A percentile compares a stretch with the other conserved stretches of the same genome.
Conservation (phyloP, 2,888 invertebrate species). For the Periphyllus acericola region DNA sequence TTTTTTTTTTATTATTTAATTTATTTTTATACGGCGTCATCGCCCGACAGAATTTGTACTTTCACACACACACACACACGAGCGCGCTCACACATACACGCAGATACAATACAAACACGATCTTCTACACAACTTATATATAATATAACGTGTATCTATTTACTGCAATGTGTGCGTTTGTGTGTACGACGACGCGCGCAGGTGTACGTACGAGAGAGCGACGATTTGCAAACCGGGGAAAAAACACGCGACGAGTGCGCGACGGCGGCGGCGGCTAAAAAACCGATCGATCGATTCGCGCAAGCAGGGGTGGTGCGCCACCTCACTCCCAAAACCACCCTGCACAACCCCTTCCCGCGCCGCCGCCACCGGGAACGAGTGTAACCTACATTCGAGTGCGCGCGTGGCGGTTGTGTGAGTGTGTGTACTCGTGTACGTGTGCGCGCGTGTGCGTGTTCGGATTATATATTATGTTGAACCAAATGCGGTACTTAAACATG, state of each 20-base stretch:
- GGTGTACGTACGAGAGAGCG: background rate
- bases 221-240: conserved; percentile 16
- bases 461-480: conserved; percentile 17
- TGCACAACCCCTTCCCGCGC: background rate
- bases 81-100: background rate
- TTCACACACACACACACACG: background rate
- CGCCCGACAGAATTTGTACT: conserved; percentile 8
- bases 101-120: background rate
- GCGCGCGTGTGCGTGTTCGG: background rate
- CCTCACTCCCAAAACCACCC: background rate
- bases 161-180: background rate
- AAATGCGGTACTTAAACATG: conserved; percentile 45
- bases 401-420: background rate
- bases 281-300: conserved; percentile 44
- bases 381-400: conserved; percentile 47
- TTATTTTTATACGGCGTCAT: background rate
- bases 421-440: background rate
- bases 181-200: background rate
- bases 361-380: background rate
- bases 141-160: too few species aligned
- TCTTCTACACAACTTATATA: background rate
- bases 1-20: background rate
- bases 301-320: background rate
- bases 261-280: conserved; percentile 14
- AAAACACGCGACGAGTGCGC: conserved; percentile 7